Evolutionary conservation across 2,797 vertebrate genomes (phyloP), one percentile per base, ranked within the genome.

Genomic region (Myotis findleyi): DNA sequence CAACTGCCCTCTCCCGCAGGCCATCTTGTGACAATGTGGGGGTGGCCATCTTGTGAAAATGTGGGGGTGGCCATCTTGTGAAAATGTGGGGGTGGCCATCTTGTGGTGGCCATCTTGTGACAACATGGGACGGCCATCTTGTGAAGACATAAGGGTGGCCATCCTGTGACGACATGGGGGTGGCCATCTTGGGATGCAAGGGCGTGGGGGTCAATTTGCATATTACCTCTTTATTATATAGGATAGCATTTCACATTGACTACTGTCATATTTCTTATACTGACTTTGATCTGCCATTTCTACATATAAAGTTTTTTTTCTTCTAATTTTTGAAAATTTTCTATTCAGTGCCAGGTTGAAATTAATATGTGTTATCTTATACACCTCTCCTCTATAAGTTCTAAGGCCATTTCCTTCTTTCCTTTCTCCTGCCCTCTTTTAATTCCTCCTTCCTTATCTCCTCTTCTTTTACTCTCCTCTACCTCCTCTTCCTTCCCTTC

Each of bases 391-490:
- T 36, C 9, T 49, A 11, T 17, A 33, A 53, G 2, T 86, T n/a
- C 20, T 38, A 14, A 49, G 3, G 6, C 5, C 25, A 4, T 18
- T 87, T 51, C 14, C 11, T 49, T 59, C 8, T 4, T 23, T 14
- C 1, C 33, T n/a, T 51, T 2, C 14, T 44, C 11, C 7, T 12
- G 16, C 13, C n/a, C 33, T 2, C 20, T 5, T 3, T 21, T 9
- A 4, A 10, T 10, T 3, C 2, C 30, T 13, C 21, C 3, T 8
- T 30, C 4, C 8, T 11, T 47, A 20, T 6, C 18, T 4, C 6
- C 21, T 10, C 12, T 8, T 13, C 16, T 21, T 18, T 9, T 4
- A 27, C 14, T 51, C 38, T 5, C 17, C 6, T 68, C 20, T 38
- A 51, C 11, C 18, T 36, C 1, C 20, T 2, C 0, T 79, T 41